Evolutionary conservation across 2,113 vertebrate species (phyloP), one percentile per base, ranked within the genome.

Genomic region (Hippoglossus stenolepis): DNA sequence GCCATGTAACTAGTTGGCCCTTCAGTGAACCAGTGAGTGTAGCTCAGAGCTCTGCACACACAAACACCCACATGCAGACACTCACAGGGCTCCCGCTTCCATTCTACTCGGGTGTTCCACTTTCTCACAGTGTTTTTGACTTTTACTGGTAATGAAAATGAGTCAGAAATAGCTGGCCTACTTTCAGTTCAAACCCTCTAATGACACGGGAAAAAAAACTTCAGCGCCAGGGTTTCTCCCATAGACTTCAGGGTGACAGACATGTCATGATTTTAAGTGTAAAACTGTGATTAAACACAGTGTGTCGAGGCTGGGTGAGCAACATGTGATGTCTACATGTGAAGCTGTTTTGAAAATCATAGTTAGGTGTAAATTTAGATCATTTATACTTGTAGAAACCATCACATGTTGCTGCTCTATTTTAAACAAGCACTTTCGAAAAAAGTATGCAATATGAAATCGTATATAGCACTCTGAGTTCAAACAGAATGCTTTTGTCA

Each of bases 121-220:
- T 88, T 88, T 87, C 79, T n/a, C 3, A 66, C 68, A 80, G 65
- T 71, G 80, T 70, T 85, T 83, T 71, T 80, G 89, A 87, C 75
- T 62, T 83, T 78, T 82, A 86, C 38, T 75, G 45, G 82, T 78
- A 26, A 88, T 87, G 85, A 74, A 57, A 77, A 87, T 82, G 80
- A 82, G 75, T 87, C 80, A 65, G 77, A 87, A 91, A 91, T 89
- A 89, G 71, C 82, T 88, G 82, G 31, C 85, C 86, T 87, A 91
- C 82, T 91, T 91, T 90, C 24, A 75, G 40, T 75, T 72, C 79
- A 73, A 83, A 70, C 70, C 71, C 58, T 79, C 82, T 70, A 73
- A 83, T 79, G 78, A 74, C 68, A 59, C 20, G 6, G 31, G 1
- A 23, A 70, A 62, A 62, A 65, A 67, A 53, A 60, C 47, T 18